Percentiles rank a stretch among this genome's conserved stretches.
These are phyloP conservation scores for Mustela lutreola DNA, from an alignment of 2,113 vertebrate species.

Conservation along the genomic window DNA sequence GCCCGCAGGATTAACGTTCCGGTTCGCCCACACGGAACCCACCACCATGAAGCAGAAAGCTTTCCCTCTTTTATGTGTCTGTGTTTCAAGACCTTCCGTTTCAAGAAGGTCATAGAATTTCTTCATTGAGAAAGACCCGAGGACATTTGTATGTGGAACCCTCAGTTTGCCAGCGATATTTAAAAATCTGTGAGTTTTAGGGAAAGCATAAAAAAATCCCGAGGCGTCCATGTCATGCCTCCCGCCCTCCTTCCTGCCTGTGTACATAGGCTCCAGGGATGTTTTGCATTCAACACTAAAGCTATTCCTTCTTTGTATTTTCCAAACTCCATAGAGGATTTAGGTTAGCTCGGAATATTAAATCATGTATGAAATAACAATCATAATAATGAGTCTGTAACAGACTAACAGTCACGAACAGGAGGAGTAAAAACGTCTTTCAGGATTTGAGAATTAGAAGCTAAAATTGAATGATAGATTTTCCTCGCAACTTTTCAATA, in stretches of 20 bases:
- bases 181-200: background rate
- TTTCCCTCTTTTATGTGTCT: background rate
- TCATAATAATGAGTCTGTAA: background rate
- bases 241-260: no score
- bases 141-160: background rate
- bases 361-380: background rate
- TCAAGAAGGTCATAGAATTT: constrained; percentile 46
- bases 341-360: background rate
- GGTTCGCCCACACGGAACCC: background rate
- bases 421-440: background rate
- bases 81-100: background rate
- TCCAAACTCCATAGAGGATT: background rate
- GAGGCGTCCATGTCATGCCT: background rate
- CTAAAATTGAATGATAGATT: background rate
- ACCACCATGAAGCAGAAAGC: background rate
- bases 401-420: background rate
- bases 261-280: background rate
- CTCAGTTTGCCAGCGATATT: background rate
- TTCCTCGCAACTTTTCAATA: background rate
- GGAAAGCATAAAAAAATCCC: background rate
- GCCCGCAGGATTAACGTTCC: background rate
- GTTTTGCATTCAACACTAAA: background rate
- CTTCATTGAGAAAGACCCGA: background rate
- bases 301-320: background rate
- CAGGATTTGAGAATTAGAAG: background rate